Evolutionary conservation across 37 sponge, comb jelly and placozoan genomes (phyloP).

Genomic region (Axinella damicornis): DNA sequence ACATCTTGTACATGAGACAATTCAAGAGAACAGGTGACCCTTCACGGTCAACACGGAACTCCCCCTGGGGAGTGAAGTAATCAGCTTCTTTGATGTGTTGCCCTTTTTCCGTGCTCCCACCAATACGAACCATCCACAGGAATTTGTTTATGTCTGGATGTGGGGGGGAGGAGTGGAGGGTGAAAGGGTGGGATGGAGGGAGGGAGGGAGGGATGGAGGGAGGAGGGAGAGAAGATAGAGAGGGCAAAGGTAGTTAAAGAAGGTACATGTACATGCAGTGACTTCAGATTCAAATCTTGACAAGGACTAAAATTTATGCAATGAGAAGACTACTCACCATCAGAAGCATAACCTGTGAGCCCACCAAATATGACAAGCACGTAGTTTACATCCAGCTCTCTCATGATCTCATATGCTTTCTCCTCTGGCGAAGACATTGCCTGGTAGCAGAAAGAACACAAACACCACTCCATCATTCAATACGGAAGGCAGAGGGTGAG

Average conservation of each 20-base stretch:
- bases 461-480: no score
- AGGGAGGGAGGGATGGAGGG: conserved; percentile 1
- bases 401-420: conserved; percentile 97
- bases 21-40: conserved; percentile 94
- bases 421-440: conserved; percentile 99
- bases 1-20: conserved; percentile 99
- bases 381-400: conserved; percentile 97
- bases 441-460: conserved; percentile 3
- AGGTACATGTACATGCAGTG: no score
- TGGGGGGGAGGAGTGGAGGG: not conserved
- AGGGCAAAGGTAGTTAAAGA: not conserved
- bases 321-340: conserved; percentile 70
- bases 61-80: conserved; percentile 97
- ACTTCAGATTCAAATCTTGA: no score
- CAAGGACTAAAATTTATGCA: not conserved
- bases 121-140: conserved; percentile 99
- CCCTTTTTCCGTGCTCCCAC: conserved; percentile 96
- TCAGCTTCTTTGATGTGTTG: conserved; percentile 94
- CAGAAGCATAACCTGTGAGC: conserved; percentile 97
- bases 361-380: conserved; percentile 99
- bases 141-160: conserved; percentile 96
- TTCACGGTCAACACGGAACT: conserved; percentile 97
- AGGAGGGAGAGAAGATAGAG: not conserved
- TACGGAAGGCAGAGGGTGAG: no score
- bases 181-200: not conserved